A percentile compares a stretch with the other conserved stretches of the same genome.
These are phyloP conservation scores for Petrolisthes cinctipes DNA, from an alignment of 2,888 invertebrate species.

Conservation along the genomic window DNA sequence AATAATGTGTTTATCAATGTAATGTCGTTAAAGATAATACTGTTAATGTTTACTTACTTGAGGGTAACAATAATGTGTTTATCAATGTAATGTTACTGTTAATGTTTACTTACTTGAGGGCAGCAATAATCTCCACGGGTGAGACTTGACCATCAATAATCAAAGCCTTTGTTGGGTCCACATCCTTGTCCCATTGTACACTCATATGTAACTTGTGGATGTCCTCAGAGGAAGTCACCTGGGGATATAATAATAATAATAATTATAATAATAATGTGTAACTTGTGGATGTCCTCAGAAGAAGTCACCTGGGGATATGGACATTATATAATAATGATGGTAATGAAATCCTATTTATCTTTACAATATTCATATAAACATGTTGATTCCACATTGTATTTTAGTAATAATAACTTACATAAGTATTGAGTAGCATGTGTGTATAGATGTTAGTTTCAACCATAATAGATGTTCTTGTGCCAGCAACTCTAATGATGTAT, in stretches of 20 bases:
- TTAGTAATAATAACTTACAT: slow-evolving; percentile 32
- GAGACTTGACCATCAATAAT: slow-evolving; percentile 23
- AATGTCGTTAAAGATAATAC: no score
- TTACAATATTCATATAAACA: not conserved
- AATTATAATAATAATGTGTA: slow-evolving; percentile 4
- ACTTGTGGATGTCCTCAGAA: slow-evolving; percentile 5
- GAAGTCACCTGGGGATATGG: not conserved
- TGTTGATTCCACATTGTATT: not conserved
- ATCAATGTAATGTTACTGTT: no score
- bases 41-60: slow-evolving; percentile 33
- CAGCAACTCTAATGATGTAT: slow-evolving; percentile 35
- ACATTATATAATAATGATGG: not conserved
- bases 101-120: slow-evolving; percentile 30
- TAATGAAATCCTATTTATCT: not conserved
- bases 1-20: no score
- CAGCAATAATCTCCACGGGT: slow-evolving; percentile 4
- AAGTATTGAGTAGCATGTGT: slow-evolving; percentile 39
- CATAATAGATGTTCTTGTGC: slow-evolving; percentile 26
- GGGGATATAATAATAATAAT: not conserved
- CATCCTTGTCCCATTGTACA: slow-evolving; percentile 49
- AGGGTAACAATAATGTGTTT: no score
- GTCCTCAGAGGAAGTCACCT: not conserved
- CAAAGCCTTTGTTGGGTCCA: slow-evolving; percentile 33
- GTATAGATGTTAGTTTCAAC: slow-evolving; percentile 48
- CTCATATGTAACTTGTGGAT: slow-evolving; percentile 24